A percentile compares a stretch with the other conserved stretches of the same genome.
Conservation (phyloP, 1,140 invertebrate genomes). For the Halyomorpha halys region DNA sequence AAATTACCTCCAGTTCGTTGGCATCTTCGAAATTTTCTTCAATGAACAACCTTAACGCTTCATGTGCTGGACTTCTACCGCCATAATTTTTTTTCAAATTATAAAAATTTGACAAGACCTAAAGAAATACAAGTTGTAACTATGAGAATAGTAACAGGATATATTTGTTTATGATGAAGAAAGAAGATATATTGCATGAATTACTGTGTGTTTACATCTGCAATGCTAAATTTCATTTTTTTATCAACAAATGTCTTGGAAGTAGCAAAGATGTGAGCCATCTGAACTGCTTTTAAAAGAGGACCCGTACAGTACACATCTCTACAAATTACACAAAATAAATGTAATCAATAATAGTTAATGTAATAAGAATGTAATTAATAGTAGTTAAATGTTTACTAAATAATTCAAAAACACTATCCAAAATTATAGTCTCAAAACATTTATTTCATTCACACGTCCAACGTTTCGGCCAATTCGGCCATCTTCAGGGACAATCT, state of each 20-base stretch:
- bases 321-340: neutral
- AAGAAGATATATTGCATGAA: too few relatives aligned
- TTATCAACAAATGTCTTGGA: conserved; percentile 85
- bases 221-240: conserved; percentile 47
- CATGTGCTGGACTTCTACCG: neutral
- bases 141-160: too few relatives aligned
- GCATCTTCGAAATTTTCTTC: conserved; percentile 12
- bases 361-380: too few relatives aligned
- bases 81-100: conserved; percentile 9
- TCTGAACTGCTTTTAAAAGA: conserved; percentile 63
- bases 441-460: too few relatives aligned
- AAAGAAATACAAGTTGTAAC: too few relatives aligned
- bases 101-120: conserved; percentile 6
- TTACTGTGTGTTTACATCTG: conserved; percentile 41
- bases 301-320: conserved; percentile 63
- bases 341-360: too few relatives aligned
- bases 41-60: conserved; percentile 4
- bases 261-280: conserved; percentile 58
- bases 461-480: too few relatives aligned
- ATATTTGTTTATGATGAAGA: too few relatives aligned
- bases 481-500: too few relatives aligned
- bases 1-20: neutral
- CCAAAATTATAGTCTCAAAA: too few relatives aligned
- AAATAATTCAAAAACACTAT: too few relatives aligned
- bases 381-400: too few relatives aligned